These are phyloP conservation scores for Zaprionus lineosus DNA, from an alignment of 2,888 invertebrate species.

Conservation along the genomic window DNA sequence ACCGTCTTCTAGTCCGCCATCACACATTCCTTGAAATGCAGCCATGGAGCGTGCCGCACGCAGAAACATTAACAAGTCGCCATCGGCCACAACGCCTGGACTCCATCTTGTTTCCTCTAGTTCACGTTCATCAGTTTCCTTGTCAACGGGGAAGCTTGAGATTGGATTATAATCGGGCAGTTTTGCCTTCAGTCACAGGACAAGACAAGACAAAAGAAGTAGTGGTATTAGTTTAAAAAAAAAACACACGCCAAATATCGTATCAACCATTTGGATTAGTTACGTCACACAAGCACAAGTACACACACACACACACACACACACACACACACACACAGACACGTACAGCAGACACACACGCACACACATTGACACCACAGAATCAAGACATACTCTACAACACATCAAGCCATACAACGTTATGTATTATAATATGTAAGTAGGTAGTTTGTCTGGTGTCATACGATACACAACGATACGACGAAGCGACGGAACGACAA, in stretches of 20 bases:
- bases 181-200: constrained; percentile 82
- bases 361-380: constrained; percentile 25
- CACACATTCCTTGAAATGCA: constrained; percentile 99
- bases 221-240: constrained; percentile 67
- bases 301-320: too few species aligned
- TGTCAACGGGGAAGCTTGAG: constrained; percentile 83
- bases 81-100: constrained; percentile 95
- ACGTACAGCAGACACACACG: constrained; percentile 35
- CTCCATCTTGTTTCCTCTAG: constrained; percentile 96
- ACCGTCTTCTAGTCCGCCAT: constrained; percentile 98
- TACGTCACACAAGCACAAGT: constrained; percentile 43
- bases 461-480: constrained; percentile 36
- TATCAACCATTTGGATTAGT: constrained; percentile 56
- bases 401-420: constrained; percentile 45
- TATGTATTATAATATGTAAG: too few species aligned
- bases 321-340: too few species aligned
- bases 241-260: constrained; percentile 51
- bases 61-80: constrained; percentile 98
- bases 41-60: constrained; percentile 98
- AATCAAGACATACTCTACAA: constrained; percentile 40
- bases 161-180: constrained; percentile 84
- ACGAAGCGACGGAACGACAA: too few species aligned
- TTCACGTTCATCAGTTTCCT: constrained; percentile 83
- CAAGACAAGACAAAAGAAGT: constrained; percentile 72
- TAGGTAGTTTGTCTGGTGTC: constrained; percentile 46